These are phyloP conservation scores for Micoletzkya japonica DNA, from an alignment of 2,888 invertebrate species.

Conservation along the genomic window DNA sequence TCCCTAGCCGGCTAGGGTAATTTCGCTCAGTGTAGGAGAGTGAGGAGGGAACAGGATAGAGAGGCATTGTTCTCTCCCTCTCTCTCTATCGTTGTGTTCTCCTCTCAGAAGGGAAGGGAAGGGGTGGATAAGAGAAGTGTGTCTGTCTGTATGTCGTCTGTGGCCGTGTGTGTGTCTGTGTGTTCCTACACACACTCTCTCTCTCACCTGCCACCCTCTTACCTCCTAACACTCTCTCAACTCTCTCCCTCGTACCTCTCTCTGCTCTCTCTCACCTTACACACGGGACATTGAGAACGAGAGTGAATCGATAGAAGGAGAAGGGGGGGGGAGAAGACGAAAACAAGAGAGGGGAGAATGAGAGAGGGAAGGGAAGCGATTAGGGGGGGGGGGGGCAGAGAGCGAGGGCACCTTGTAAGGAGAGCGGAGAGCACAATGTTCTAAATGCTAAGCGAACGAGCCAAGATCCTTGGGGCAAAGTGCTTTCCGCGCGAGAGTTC, in stretches of 20 bases:
- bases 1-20: too few relatives aligned
- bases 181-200: conserved; percentile 21
- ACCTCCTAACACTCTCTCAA: conserved; percentile 20
- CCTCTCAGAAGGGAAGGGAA: neutral
- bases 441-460: too few relatives aligned
- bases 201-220: conserved; percentile 31
- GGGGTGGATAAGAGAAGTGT: conserved; percentile 19
- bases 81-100: conserved; percentile 4
- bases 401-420: conserved; percentile 1
- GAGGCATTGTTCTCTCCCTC: conserved; percentile 1
- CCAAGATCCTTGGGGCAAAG: too few relatives aligned
- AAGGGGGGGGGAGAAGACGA: conserved; percentile 9
- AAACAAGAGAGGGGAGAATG: neutral
- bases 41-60: too few relatives aligned
- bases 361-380: neutral
- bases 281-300: too few relatives aligned
- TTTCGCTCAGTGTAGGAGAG: too few relatives aligned
- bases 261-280: conserved; percentile 5
- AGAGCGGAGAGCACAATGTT: too few relatives aligned
- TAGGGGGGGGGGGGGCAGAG: neutral
- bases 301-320: conserved; percentile 5
- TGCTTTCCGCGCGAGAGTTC: too few relatives aligned
- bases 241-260: neutral
- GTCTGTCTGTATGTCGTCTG: conserved; percentile 35
- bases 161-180: conserved; percentile 33